Evolutionary conservation across 2,888 invertebrate species (phyloP), one percentile per base, ranked within the genome.

Genomic region (Ectemnius continuus): DNA sequence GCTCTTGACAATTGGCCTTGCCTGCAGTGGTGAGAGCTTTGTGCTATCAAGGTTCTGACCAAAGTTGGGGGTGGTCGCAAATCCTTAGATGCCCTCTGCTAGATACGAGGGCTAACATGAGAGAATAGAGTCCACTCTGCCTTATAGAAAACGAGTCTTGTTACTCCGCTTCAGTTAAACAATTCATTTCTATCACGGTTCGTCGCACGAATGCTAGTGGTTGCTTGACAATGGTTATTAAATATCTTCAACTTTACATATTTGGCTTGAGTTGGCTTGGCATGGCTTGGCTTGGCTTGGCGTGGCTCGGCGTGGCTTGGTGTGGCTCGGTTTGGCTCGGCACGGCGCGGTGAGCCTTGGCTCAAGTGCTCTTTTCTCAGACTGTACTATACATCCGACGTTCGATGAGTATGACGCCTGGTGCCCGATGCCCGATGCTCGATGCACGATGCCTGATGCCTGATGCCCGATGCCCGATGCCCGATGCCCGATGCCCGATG

Each of bases 21-120:
- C 36, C 36, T 8, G 36, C 11, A 36, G 6, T 36, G 6, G 36
- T 36, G 36, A 36, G 8, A 36, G 36, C 8, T 36, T 36, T 36
- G 61, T 70, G 65, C 52, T 52, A 71, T 48, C 64, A 59, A 81
- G 81, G 45, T 58, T 59, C 67, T 36, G 68, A 36, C 11, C 2
- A 11, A 36, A 36, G 56, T 63, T 60, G 73, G 45, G 73, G 68
- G 18, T 78, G 68, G 64, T 61, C 67, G 77, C 69, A 75, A 77
- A 60, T 80, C 73, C 71, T 79, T 82, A 77, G 80, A 70, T 79
- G 68, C 63, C 63, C 78, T 70, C 65, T 61, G 63, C 47, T 68
- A 20, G 60, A 63, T 59, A 73, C 28, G 73, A 56, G 67, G 56
- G 61, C 67, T 70, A 61, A 70, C 48, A 13, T 60, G 60, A 56